A percentile compares a stretch with the other conserved stretches of the same genome.
These are phyloP conservation scores for Falco punctatus DNA, from an alignment of 2,113 vertebrate genomes.

Conservation along the genomic window DNA sequence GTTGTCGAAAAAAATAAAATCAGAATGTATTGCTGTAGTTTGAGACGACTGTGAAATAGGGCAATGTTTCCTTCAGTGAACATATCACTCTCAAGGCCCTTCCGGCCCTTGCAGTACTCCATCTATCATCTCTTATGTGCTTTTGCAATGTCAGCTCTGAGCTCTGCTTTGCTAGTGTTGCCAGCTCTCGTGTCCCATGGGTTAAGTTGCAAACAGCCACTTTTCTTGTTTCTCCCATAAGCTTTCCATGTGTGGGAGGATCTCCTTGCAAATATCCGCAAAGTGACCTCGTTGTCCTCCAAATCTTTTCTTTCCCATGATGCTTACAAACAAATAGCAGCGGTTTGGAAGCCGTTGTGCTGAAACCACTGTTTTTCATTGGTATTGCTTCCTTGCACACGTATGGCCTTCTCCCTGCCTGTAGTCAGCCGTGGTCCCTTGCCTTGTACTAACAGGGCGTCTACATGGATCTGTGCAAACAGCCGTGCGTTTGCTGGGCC, in stretches of 20 bases:
- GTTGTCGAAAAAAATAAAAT: neutral
- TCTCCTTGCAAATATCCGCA: neutral
- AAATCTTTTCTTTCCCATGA: conserved; percentile 6
- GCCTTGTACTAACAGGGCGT: neutral
- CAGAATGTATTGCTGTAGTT: neutral
- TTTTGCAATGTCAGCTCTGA: conserved; percentile 10
- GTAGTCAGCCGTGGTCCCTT: neutral
- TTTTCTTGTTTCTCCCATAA: conserved; percentile 23
- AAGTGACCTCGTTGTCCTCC: conserved; percentile 1
- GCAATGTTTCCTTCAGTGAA: conserved; percentile 6
- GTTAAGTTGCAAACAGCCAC: conserved; percentile 39
- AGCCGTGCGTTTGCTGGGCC: neutral
- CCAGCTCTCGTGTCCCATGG: conserved; percentile 4
- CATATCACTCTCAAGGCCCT: conserved; percentile 9
- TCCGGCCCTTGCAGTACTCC: neutral
- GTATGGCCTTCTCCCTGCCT: accelerated
- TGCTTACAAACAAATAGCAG: neutral
- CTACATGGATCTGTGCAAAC: neutral
- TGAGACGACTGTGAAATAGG: neutral
- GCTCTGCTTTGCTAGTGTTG: neutral
- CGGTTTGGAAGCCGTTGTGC: accelerated
- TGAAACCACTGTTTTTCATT: accelerated
- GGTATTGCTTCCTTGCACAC: neutral
- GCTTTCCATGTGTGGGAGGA: conserved; percentile 29
- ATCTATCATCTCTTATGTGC: conserved; percentile 36